Evolutionary conservation across 2,113 vertebrate species (phyloP).

Genomic region (Heterotis niloticus): DNA sequence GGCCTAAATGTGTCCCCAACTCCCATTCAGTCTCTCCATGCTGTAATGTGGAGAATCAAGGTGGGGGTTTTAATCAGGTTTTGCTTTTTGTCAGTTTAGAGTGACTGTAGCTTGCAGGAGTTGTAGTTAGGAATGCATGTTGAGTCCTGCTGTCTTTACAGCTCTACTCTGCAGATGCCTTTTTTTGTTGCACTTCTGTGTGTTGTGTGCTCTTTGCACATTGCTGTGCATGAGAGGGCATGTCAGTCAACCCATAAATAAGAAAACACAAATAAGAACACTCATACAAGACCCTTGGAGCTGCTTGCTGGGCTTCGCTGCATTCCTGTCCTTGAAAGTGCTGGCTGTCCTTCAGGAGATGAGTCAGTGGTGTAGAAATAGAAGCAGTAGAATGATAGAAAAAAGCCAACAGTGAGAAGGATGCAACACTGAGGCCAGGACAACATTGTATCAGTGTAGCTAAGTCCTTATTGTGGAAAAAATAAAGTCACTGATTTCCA

Average conservation of each 20-base stretch:
- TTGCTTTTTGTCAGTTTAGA: too few relatives aligned
- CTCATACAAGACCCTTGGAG: background rate
- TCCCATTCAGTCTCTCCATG: too few relatives aligned
- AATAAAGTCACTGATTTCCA: too few relatives aligned
- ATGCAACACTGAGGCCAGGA: too few relatives aligned
- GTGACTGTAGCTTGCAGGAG: background rate
- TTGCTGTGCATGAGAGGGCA: background rate
- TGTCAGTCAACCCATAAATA: conserved; percentile 1
- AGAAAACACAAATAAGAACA: background rate
- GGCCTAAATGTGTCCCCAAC: too few relatives aligned
- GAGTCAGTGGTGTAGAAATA: background rate
- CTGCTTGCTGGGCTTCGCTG: background rate
- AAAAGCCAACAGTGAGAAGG: too few relatives aligned
- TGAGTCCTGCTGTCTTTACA: too few relatives aligned
- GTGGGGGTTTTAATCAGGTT: too few relatives aligned
- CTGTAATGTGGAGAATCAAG: too few relatives aligned
- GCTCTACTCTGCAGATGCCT: background rate
- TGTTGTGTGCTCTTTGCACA: background rate
- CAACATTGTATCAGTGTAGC: too few relatives aligned
- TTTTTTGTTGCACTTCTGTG: background rate
- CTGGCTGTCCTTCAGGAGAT: conserved; percentile 14
- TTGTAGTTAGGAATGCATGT: too few relatives aligned
- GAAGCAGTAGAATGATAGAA: background rate
- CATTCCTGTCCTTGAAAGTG: background rate
- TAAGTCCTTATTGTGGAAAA: too few relatives aligned